A percentile compares a stretch with the other conserved stretches of the same genome.
Conservation (phyloP, 2,888 invertebrate species). For the Conus canariensis region DNA sequence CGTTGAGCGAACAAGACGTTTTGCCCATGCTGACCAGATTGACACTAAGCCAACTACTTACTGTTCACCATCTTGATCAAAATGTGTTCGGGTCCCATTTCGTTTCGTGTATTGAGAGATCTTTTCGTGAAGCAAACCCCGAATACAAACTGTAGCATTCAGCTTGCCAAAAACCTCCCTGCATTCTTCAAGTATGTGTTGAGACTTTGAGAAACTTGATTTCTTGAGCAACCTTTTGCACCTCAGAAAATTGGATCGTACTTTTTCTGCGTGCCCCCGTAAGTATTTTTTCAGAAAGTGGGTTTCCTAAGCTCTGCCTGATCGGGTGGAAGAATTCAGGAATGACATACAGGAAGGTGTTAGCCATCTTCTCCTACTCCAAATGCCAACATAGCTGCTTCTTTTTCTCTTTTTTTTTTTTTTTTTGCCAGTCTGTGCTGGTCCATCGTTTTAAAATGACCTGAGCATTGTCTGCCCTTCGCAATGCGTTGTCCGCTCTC, state of each 20-base stretch:
- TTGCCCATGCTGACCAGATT: neutral
- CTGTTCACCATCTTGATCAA: neutral
- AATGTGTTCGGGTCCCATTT: neutral
- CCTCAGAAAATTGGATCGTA: neutral
- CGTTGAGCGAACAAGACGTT: too few species aligned
- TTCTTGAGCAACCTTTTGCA: neutral
- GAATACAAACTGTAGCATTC: neutral
- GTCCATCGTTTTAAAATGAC: too few species aligned
- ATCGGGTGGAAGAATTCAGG: neutral
- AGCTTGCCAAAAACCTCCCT: neutral
- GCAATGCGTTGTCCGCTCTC: too few species aligned
- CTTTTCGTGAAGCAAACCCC: neutral
- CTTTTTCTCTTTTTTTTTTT: neutral
- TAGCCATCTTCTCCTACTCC: neutral
- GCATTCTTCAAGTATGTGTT: neutral
- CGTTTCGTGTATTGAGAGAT: neutral
- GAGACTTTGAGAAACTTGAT: neutral
- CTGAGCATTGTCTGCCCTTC: too few species aligned
- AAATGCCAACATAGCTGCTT: neutral
- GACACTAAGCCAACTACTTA: neutral
- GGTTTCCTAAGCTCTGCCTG: neutral
- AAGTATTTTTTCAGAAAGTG: neutral
- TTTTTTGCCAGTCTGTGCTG: neutral
- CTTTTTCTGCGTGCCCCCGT: neutral
- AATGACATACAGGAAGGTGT: neutral